Conservation (phyloP, 2,797 vertebrate genomes). For the Argya squamiceps region DNA sequence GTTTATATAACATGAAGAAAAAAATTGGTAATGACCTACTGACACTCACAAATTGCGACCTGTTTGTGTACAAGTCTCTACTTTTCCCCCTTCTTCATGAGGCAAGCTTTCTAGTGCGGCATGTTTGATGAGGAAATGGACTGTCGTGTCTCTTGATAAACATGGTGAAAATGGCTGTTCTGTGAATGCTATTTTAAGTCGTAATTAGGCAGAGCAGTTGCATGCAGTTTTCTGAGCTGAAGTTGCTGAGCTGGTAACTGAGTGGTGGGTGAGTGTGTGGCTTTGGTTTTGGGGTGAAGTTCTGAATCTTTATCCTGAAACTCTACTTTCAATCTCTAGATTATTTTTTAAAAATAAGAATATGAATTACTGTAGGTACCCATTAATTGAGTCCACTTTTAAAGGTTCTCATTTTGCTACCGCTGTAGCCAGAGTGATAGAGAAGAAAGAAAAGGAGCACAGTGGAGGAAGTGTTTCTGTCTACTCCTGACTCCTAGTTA, state of each 20-base stretch:
- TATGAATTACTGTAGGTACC: neutral
- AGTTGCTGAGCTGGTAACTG: neutral
- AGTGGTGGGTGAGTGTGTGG: neutral
- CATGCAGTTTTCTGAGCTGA: neutral
- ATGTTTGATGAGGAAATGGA: constrained; percentile 61
- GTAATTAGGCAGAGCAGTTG: constrained; percentile 9
- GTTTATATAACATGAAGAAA: neutral
- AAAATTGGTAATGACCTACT: constrained; percentile 6
- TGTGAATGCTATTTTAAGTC: constrained; percentile 43
- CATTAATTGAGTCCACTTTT: neutral
- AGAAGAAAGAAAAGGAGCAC: neutral
- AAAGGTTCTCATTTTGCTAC: neutral
- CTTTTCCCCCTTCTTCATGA: constrained; percentile 9
- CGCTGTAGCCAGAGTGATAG: neutral
- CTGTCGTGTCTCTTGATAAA: constrained; percentile 42
- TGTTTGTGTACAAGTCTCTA: constrained; percentile 13
- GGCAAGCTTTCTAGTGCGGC: constrained; percentile 20
- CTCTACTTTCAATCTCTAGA: neutral
- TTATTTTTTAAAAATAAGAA: neutral
- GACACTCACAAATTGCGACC: neutral
- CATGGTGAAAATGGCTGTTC: constrained; percentile 34
- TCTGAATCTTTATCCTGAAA: neutral
- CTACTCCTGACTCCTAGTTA: neutral
- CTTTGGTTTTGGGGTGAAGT: neutral
- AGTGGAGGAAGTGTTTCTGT: neutral